phyloP scores from a whole-genome alignment of 2,113 vertebrate genomes.

The Oceanites oceanicus region DNA sequence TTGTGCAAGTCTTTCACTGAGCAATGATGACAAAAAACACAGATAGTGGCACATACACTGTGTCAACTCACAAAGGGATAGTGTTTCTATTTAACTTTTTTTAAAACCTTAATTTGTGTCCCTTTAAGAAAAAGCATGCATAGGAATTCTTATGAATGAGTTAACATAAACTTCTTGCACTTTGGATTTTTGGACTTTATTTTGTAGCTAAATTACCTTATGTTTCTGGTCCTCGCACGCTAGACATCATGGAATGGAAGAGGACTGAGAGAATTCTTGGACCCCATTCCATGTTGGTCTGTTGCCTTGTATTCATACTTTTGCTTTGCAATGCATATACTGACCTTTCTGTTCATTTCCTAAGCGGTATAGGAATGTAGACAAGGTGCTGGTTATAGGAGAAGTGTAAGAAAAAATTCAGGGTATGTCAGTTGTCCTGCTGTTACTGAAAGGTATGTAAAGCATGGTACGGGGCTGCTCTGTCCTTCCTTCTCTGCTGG shows the following conservation, averaged over 20 bases:
- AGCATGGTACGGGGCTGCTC: neutral
- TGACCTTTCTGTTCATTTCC: neutral
- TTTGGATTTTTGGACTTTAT: neutral
- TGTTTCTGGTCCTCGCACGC: neutral
- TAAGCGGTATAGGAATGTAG: neutral
- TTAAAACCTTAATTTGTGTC: neutral
- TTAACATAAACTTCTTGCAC: neutral
- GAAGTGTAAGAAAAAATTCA: neutral
- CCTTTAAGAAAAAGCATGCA: neutral
- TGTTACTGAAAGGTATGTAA: neutral
- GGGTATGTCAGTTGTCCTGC: neutral
- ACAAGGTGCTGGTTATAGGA: neutral
- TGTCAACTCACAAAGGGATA: neutral
- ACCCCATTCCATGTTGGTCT: fast-evolving
- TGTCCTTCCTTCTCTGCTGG: neutral
- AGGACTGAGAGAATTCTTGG: neutral
- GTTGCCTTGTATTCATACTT: neutral
- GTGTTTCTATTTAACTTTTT: neutral
- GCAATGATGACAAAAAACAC: neutral
- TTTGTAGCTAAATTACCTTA: neutral
- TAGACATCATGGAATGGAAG: neutral
- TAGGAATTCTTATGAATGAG: neutral
- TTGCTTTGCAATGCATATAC: neutral
- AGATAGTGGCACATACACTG: neutral
- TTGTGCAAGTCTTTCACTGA: neutral